Evolutionary conservation across 2,797 vertebrate genomes (phyloP), one percentile per base, ranked within the genome.

Genomic region (Picus viridis): DNA sequence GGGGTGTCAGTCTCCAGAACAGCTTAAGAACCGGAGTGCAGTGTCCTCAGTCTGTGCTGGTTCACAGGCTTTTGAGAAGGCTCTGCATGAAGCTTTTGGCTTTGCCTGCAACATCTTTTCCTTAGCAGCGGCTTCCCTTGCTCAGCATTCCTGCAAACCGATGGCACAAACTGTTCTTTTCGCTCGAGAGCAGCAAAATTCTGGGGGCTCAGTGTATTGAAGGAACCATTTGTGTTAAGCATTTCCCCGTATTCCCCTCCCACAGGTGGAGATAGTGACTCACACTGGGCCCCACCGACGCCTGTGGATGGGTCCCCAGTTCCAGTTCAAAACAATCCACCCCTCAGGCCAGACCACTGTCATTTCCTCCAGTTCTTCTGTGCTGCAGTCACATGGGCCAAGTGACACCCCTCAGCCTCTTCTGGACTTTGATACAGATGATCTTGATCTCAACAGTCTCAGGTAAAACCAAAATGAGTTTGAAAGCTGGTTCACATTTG

Each of bases 221-320:
- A 39, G 59, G 65, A 85, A 17, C 59, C 19, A 13, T 54, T 29
- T 23, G 34, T 49, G 26, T 78, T 85, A 34, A 70, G 63, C 19
- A 2, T 27, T 51, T 59, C 43, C 11, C 23, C n/a, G 5, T 41
- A 2, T 75, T 63, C 64, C 43, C 88, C 69, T 93, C 43, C 94
- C 94, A 24, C 97, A 99, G 99, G 99, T 99, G 29, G 99, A 99
- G 97, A 99, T 99, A 23, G 99, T 99, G 93, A 99, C 99, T 45
- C 99, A 99, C 88, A 99, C 99, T 0, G 99, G 99, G 49, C 99
- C 99, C 15, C 99, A 99, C 62, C 98, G 99, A 1, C 98, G 99
- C 39, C 97, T 99, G 7, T 99, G 99, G 99, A 99, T 99, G 99
- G 99, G 99, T 65, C 99, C 99, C 3, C 99, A 99, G 98, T 99